Conservation (phyloP, 2,797 vertebrate genomes). For the Muraenolepis orangiensis region DNA sequence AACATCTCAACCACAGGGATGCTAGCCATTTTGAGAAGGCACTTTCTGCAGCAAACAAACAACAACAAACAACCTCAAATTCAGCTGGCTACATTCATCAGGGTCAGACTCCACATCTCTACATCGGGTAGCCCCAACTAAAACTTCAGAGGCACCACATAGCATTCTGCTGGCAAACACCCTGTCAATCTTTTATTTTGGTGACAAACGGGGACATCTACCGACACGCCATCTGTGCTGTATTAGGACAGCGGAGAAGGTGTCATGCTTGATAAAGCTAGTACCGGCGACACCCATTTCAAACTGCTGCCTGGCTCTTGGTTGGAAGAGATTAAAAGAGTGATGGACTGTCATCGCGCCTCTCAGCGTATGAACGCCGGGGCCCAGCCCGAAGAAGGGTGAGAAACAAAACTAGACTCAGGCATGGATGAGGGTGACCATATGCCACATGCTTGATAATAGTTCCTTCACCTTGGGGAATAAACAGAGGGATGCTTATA, state of each 20-base stretch:
- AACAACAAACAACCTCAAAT: neutral
- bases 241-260: slow-evolving; percentile 55
- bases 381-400: slow-evolving; percentile 38
- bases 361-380: slow-evolving; percentile 47
- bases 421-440: slow-evolving; percentile 56
- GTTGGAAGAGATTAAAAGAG: slow-evolving; percentile 63
- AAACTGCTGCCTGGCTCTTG: slow-evolving; percentile 59
- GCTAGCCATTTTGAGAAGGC: neutral
- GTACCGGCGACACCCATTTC: slow-evolving; percentile 58
- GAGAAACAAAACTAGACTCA: slow-evolving; percentile 56
- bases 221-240: slow-evolving; percentile 62
- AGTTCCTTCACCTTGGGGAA: slow-evolving; percentile 55
- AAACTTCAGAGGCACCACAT: slow-evolving; percentile 31
- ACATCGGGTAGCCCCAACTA: slow-evolving; percentile 21
- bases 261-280: slow-evolving; percentile 69
- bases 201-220: slow-evolving; percentile 59
- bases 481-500: slow-evolving; percentile 59
- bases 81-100: neutral
- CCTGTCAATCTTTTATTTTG: slow-evolving; percentile 50
- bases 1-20: neutral
- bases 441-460: slow-evolving; percentile 63
- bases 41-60: neutral
- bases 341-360: slow-evolving; percentile 65
- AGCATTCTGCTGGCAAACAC: slow-evolving; percentile 18
- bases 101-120: slow-evolving; percentile 16